Evolutionary conservation across 2,797 vertebrate species (phyloP).

Genomic region (Malacoctenus gilli): DNA sequence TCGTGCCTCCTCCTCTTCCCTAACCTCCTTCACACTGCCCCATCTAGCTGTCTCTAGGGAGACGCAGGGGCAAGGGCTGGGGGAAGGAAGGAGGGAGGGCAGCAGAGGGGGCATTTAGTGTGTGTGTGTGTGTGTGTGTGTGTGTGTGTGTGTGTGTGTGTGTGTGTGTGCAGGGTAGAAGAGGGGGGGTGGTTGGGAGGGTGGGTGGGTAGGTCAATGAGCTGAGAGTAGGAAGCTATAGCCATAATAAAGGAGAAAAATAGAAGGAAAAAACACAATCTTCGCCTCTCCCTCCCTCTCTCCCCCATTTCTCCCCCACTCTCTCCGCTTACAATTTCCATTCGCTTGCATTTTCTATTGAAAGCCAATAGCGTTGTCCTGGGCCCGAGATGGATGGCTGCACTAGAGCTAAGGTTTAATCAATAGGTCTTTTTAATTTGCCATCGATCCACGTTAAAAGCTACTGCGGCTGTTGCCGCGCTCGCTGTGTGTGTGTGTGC

Average conservation of each 20-base stretch:
- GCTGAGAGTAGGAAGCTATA: constrained; percentile 65
- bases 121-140: constrained; percentile 26
- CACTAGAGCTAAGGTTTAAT: constrained; percentile 89
- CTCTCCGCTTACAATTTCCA: constrained; percentile 85
- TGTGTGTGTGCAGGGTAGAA: constrained; percentile 20
- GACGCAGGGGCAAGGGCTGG: constrained; percentile 49
- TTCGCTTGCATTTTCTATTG: constrained; percentile 88
- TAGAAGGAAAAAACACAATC: constrained; percentile 54
- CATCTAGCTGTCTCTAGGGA: constrained; percentile 69
- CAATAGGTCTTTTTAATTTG: constrained; percentile 89
- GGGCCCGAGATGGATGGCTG: constrained; percentile 84
- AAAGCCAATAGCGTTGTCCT: constrained; percentile 85
- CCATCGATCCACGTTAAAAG: constrained; percentile 88
- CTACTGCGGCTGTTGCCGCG: constrained; percentile 79
- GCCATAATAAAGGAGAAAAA: constrained; percentile 62
- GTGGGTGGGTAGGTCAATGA: constrained; percentile 57
- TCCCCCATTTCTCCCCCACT: constrained; percentile 33
- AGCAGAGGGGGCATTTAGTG: constrained; percentile 5
- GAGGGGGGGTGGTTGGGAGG: constrained; percentile 14
- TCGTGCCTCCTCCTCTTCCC: constrained; percentile 14
- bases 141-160: constrained; percentile 29
- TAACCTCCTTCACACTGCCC: constrained; percentile 55
- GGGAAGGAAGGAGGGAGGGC: constrained; percentile 15
- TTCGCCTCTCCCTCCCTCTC: constrained; percentile 5
- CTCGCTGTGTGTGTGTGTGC: constrained; percentile 34